Percentiles rank a stretch among this genome's conserved stretches.
phyloP scores from a whole-genome alignment of 2,888 invertebrate species.

The Galerucella nymphaeae region DNA sequence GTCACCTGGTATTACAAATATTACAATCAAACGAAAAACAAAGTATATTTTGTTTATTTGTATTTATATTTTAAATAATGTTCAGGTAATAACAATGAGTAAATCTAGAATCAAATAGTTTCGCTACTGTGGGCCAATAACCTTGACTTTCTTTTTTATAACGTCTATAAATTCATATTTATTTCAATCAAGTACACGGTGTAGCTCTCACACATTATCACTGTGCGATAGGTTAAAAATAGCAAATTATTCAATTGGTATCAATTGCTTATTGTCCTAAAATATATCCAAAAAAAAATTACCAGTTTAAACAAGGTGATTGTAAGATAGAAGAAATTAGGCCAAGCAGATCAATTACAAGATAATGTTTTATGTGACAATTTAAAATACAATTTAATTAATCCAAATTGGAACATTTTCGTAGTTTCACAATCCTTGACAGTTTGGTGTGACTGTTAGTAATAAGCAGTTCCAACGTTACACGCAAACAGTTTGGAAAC shows the following conservation, averaged over 20 bases:
- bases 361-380: background rate
- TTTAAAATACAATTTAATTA: background rate
- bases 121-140: background rate
- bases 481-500: too few species aligned
- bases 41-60: too few species aligned
- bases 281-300: conserved; percentile 1
- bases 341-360: conserved; percentile 8
- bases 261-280: conserved; percentile 11
- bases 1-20: too few species aligned
- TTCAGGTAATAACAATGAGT: too few species aligned
- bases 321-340: background rate
- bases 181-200: background rate
- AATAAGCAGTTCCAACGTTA: too few species aligned
- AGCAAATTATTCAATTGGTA: conserved; percentile 15
- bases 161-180: background rate
- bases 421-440: too few species aligned
- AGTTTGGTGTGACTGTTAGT: too few species aligned
- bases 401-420: too few species aligned
- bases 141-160: background rate
- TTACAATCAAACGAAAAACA: too few species aligned
- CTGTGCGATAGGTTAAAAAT: conserved; percentile 8
- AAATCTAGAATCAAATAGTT: too few species aligned
- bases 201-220: conserved; percentile 3
- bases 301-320: background rate
- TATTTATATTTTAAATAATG: too few species aligned